Evolutionary conservation across 2,888 invertebrate genomes (phyloP).

Genomic region (Pachymerium ferrugineum): DNA sequence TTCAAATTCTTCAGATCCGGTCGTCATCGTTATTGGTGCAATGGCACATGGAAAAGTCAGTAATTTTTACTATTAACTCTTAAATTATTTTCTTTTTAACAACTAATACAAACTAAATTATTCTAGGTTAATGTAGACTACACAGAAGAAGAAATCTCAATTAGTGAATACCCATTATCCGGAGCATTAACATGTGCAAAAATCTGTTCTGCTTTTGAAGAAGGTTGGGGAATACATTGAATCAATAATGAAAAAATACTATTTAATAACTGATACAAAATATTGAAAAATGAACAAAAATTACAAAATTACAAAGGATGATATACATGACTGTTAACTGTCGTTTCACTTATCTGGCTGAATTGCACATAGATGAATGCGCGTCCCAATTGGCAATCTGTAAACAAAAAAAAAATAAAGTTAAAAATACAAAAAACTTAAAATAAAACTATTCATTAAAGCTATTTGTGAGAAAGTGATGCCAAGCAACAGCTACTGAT

Average conservation of each 20-base stretch:
- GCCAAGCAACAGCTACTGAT: no score
- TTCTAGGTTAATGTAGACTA: constrained; percentile 67
- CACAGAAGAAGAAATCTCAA: constrained; percentile 80
- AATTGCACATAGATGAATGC: no score
- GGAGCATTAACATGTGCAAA: constrained; percentile 95
- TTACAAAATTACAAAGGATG: no score
- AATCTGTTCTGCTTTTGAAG: constrained; percentile 89
- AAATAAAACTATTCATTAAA: no score
- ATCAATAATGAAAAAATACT: neutral
- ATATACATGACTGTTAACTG: no score
- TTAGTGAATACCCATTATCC: constrained; percentile 93
- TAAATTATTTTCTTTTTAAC: neutral
- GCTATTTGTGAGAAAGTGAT: no score
- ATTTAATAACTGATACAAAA: no score
- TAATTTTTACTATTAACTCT: neutral
- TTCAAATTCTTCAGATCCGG: constrained; percentile 64
- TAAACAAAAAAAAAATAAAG: no score
- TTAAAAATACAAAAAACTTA: no score
- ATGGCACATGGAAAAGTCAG: constrained; percentile 92
- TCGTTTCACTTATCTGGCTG: no score
- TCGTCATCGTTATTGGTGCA: constrained; percentile 88
- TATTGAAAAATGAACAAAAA: no score
- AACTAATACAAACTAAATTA: neutral
- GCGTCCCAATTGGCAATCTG: no score
- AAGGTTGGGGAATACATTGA: constrained; percentile 75